These are phyloP conservation scores for Papilio machaon DNA, from an alignment of 1,140 invertebrate species.

Conservation along the genomic window DNA sequence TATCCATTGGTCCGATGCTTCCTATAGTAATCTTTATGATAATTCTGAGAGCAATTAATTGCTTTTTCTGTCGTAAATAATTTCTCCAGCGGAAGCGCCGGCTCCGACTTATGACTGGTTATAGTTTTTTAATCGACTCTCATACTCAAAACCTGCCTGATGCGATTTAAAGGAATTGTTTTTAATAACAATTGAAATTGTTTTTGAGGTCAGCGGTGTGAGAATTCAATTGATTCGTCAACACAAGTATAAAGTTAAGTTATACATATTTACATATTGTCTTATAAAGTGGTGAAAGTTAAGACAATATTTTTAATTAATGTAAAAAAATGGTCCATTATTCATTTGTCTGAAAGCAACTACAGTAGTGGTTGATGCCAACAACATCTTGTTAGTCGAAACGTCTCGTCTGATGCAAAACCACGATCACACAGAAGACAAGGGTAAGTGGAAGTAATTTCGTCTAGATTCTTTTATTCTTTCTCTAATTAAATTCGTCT, in stretches of 20 bases:
- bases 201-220: slow-evolving; percentile 13
- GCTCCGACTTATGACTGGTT: slow-evolving; percentile 33
- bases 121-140: slow-evolving; percentile 38
- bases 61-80: slow-evolving; percentile 30
- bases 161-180: slow-evolving; percentile 34
- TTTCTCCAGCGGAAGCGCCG: slow-evolving; percentile 29
- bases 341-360: no score
- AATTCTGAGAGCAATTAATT: slow-evolving; percentile 19
- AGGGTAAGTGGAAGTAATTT: no score
- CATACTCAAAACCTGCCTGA: neutral
- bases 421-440: no score
- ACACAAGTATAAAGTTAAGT: neutral
- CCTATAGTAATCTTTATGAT: slow-evolving; percentile 11
- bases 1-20: neutral
- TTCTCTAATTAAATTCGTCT: no score
- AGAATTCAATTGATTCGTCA: neutral
- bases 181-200: slow-evolving; percentile 29
- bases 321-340: no score
- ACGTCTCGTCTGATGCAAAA: no score
- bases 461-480: no score
- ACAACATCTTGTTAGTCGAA: no score
- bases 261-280: neutral
- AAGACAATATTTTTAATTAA: no score
- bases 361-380: no score
- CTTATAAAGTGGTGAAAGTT: no score